These are phyloP conservation scores for Limosa lapponica DNA, from an alignment of 2,797 vertebrate species.

Conservation along the genomic window DNA sequence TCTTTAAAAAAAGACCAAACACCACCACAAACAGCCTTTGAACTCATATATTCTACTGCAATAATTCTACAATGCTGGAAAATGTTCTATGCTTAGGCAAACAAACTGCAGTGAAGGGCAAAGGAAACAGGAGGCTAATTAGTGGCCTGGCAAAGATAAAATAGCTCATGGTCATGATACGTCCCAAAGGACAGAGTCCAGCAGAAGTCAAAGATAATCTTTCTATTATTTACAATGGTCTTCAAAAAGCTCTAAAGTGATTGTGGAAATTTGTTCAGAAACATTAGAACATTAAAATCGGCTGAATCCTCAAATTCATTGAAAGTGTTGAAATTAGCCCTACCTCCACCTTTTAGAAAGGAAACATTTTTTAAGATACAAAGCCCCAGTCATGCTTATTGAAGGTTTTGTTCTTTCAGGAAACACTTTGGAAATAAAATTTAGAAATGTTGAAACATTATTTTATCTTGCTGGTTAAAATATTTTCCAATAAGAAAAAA, in stretches of 20 bases:
- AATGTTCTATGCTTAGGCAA: background rate
- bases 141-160: background rate
- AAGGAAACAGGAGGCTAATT: slow-evolving; percentile 10
- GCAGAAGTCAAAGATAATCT: background rate
- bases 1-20: background rate
- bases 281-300: background rate
- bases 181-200: background rate
- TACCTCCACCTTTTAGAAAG: background rate
- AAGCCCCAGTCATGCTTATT: background rate
- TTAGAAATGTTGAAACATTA: background rate
- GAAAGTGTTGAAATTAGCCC: background rate
- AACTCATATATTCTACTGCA: background rate
- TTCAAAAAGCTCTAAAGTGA: background rate
- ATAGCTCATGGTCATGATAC: background rate
- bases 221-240: background rate
- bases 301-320: background rate
- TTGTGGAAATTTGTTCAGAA: background rate
- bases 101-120: background rate
- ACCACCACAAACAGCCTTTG: background rate
- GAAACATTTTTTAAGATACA: background rate
- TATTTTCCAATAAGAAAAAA: background rate
- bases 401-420: background rate
- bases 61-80: background rate
- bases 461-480: background rate
- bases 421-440: background rate